Evolutionary conservation across 2,113 vertebrate genomes (phyloP).

Genomic region (Lethenteron reissneri): DNA sequence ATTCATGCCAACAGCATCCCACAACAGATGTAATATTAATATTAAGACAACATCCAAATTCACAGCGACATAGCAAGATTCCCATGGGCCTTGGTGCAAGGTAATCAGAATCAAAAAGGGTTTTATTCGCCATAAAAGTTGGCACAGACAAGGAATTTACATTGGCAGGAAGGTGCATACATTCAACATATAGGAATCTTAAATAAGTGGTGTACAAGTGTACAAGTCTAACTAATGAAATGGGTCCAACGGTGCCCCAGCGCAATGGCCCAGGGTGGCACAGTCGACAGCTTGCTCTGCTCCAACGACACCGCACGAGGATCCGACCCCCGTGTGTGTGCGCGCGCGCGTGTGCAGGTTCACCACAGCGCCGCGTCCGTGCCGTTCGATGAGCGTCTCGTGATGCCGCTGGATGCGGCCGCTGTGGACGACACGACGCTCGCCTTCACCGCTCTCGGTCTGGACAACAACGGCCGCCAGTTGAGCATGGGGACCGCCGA

Average conservation of each 20-base stretch:
- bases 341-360: slow-evolving; percentile 57
- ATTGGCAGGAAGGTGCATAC: too few species aligned
- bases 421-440: slow-evolving; percentile 58
- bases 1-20: too few species aligned
- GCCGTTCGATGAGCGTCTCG: slow-evolving; percentile 67
- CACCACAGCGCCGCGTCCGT: slow-evolving; percentile 57
- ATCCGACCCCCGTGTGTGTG: slow-evolving; percentile 57
- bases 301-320: slow-evolving; percentile 64
- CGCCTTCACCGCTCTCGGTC: slow-evolving; percentile 50
- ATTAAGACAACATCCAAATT: too few species aligned
- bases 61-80: too few species aligned
- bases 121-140: too few species aligned
- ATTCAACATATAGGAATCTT: background rate
- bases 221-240: background rate
- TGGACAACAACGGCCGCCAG: slow-evolving; percentile 52
- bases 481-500: slow-evolving; percentile 60
- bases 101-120: too few species aligned
- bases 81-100: too few species aligned
- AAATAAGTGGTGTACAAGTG: background rate
- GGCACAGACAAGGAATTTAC: too few species aligned
- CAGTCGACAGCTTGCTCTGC: slow-evolving; percentile 25
- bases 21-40: too few species aligned
- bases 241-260: background rate
- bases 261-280: background rate
- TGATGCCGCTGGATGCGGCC: slow-evolving; percentile 36